phyloP scores from a whole-genome alignment of 2,113 vertebrate species.

The Osmerus eperlanus region DNA sequence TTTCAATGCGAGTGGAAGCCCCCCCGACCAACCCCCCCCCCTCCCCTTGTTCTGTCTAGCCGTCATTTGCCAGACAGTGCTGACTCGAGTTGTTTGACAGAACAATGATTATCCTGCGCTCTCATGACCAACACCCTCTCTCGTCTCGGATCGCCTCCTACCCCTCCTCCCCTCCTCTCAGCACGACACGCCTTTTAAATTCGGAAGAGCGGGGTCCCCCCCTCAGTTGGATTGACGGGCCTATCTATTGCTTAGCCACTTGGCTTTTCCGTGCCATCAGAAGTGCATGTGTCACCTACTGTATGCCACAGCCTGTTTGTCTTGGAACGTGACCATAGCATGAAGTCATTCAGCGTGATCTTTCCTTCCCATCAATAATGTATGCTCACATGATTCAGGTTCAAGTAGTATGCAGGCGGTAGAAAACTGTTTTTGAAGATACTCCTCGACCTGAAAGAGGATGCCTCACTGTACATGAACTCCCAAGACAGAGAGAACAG shows the following conservation, averaged over 20 bases:
- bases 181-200: no score
- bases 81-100: no score
- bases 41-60: neutral
- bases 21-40: neutral
- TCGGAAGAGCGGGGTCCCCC: neutral
- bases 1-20: no score
- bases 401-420: no score
- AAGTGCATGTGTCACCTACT: constrained; percentile 46
- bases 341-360: constrained; percentile 34
- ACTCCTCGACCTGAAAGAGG: no score
- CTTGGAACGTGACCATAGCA: constrained; percentile 8
- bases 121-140: neutral
- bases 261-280: constrained; percentile 28
- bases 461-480: no score
- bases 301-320: constrained; percentile 32
- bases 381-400: constrained; percentile 6
- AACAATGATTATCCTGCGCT: constrained; percentile 1
- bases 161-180: no score
- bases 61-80: neutral
- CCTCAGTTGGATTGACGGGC: constrained; percentile 45
- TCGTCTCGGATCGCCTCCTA: no score
- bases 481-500: no score
- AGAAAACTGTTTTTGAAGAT: no score
- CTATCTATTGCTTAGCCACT: constrained; percentile 42
- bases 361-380: constrained; percentile 30